A percentile compares a stretch with the other conserved stretches of the same genome.
Evolutionary conservation across 2,113 vertebrate genomes (phyloP).

Genomic region (Actinemys pallida): DNA sequence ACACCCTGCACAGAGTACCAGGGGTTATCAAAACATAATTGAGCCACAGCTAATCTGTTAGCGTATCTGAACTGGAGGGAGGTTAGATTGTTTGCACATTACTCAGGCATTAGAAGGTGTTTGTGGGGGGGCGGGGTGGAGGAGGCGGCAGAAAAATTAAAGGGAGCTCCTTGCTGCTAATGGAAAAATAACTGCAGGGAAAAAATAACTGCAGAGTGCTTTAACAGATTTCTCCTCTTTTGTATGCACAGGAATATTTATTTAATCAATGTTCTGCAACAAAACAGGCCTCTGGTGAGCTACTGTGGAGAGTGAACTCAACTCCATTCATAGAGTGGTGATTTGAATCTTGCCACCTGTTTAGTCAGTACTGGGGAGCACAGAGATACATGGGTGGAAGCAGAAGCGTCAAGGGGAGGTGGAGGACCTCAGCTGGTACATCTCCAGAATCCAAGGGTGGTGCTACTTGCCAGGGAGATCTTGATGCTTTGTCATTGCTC

Average conservation of each 20-base stretch:
- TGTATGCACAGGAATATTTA: conserved; percentile 79
- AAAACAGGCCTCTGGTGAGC: conserved; percentile 78
- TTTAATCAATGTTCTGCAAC: conserved; percentile 79
- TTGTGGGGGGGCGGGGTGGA: conserved; percentile 36
- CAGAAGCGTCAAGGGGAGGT: background rate
- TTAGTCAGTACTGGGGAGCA: conserved; percentile 41
- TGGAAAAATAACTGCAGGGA: conserved; percentile 71
- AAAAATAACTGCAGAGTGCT: conserved; percentile 69
- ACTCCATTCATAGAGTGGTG: conserved; percentile 60
- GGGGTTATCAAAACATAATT: background rate
- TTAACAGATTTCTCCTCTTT: conserved; percentile 72
- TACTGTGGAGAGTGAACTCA: conserved; percentile 67
- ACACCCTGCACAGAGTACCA: background rate
- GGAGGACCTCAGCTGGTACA: background rate
- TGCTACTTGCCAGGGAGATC: conserved; percentile 1
- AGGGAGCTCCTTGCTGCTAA: conserved; percentile 63
- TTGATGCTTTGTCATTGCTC: background rate
- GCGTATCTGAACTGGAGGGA: background rate
- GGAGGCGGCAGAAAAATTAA: conserved; percentile 45
- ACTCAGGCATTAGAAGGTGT: conserved; percentile 60
- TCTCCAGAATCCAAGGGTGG: background rate
- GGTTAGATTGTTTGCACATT: conserved; percentile 17
- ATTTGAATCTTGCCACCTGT: conserved; percentile 74
- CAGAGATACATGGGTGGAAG: background rate
- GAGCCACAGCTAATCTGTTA: background rate